Conservation (phyloP, 2,888 invertebrate genomes). For the Harpalus rubripes region DNA sequence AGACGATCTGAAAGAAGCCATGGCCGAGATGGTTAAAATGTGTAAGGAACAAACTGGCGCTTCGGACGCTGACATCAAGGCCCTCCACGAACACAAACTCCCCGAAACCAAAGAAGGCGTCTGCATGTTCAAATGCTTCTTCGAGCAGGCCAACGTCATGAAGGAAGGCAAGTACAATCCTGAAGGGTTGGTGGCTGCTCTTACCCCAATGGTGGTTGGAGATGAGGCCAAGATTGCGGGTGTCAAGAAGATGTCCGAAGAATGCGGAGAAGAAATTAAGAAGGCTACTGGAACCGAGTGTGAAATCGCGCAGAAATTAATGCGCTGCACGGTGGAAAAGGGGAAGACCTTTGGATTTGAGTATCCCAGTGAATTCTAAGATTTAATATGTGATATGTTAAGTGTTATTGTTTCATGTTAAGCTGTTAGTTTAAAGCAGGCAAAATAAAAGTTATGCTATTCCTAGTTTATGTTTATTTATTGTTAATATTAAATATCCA, state of each 20-base stretch:
- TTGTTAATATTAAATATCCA: no score
- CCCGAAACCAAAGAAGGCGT: slow-evolving; percentile 73
- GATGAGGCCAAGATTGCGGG: slow-evolving; percentile 72
- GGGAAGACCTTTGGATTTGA: slow-evolving; percentile 71
- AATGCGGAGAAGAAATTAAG: slow-evolving; percentile 73
- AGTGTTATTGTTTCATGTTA: background rate
- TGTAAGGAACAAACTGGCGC: slow-evolving; percentile 74
- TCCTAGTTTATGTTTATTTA: no score
- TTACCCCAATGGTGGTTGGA: slow-evolving; percentile 72
- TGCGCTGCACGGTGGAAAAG: slow-evolving; percentile 72
- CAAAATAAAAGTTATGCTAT: background rate
- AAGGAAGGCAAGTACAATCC: slow-evolving; percentile 73
- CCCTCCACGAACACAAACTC: slow-evolving; percentile 71
- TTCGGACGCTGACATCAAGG: slow-evolving; percentile 73
- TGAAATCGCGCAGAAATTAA: slow-evolving; percentile 71
- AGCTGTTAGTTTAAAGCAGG: background rate
- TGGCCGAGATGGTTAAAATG: slow-evolving; percentile 69
- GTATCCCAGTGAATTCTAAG: slow-evolving; percentile 67
- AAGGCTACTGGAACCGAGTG: slow-evolving; percentile 71
- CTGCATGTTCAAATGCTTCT: slow-evolving; percentile 75
- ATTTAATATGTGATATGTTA: slow-evolving; percentile 30
- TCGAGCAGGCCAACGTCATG: slow-evolving; percentile 73
- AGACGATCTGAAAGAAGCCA: slow-evolving; percentile 69
- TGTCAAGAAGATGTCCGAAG: slow-evolving; percentile 72
- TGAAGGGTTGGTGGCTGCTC: slow-evolving; percentile 72